These are phyloP conservation scores for Xenus cinereus DNA, from an alignment of 2,113 vertebrate species.

Conservation along the genomic window DNA sequence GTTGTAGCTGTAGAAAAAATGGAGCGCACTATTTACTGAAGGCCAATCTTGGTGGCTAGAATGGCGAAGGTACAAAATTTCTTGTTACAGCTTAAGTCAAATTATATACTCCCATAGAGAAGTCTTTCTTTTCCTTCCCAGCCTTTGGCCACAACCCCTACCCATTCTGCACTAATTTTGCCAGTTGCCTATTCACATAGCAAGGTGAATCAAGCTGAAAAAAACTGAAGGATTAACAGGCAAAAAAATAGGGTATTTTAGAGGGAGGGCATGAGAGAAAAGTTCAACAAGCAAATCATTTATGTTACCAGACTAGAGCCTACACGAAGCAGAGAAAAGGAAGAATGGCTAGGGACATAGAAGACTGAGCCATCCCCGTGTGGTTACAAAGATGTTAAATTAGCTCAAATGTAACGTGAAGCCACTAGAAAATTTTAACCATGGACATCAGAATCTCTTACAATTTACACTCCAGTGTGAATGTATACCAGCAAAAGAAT, in stretches of 20 bases:
- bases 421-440: not conserved
- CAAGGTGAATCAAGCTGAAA: not conserved
- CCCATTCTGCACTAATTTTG: not conserved
- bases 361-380: not conserved
- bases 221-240: not conserved
- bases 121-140: not conserved
- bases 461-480: not conserved
- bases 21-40: accelerated
- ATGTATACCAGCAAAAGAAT: not conserved
- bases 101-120: not conserved
- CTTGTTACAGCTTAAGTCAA: not conserved
- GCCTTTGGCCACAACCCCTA: not conserved
- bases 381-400: not conserved
- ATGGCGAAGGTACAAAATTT: not conserved
- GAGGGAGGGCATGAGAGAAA: not conserved
- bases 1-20: not conserved
- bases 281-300: not conserved
- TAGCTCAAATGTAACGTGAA: not conserved
- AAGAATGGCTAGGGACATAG: not conserved
- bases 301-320: not conserved
- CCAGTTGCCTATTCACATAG: not conserved
- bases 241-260: not conserved
- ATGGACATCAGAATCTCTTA: not conserved
- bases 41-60: not conserved
- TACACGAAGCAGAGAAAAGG: not conserved